Evolutionary conservation across 2,113 vertebrate genomes (phyloP).

Genomic region (Australoheros scitulus): DNA sequence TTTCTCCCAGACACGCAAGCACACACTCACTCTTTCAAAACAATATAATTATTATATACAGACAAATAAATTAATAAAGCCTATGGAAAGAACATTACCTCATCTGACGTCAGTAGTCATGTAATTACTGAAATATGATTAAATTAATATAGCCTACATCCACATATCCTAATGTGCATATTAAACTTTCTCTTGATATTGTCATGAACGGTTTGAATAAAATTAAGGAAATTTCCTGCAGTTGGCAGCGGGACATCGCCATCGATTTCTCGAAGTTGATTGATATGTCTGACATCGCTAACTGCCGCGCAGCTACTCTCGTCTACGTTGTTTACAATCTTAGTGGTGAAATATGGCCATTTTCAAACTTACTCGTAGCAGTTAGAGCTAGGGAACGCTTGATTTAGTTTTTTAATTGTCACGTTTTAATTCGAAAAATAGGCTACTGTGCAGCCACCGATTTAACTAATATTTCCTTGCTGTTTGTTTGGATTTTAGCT

Average conservation of each 20-base stretch:
- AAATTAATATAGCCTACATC: not conserved
- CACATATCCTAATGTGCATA: not conserved
- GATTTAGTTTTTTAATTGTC: not conserved
- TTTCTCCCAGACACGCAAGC: not conserved
- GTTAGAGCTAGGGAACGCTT: conserved; percentile 9
- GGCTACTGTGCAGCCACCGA: rapidly evolving
- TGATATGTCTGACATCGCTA: conserved; percentile 20
- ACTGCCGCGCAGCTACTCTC: conserved; percentile 45
- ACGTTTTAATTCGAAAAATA: not conserved
- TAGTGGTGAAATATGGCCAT: conserved; percentile 70
- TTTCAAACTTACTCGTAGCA: conserved; percentile 36
- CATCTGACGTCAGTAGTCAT: not conserved
- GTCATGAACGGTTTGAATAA: not conserved
- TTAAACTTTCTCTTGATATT: not conserved
- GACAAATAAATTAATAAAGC: not conserved
- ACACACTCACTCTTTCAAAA: not conserved
- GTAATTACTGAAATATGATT: not conserved
- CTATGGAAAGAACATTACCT: not conserved
- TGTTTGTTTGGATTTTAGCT: not conserved
- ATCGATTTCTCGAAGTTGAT: conserved; percentile 58
- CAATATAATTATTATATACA: not conserved
- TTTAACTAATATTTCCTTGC: not conserved
- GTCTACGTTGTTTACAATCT: conserved; percentile 78
- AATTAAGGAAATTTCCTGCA: not conserved
- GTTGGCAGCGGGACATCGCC: rapidly evolving